A percentile compares a stretch with the other conserved stretches of the same genome.
phyloP scores from a whole-genome alignment of 2,888 invertebrate species.

The Agrotis puta region DNA sequence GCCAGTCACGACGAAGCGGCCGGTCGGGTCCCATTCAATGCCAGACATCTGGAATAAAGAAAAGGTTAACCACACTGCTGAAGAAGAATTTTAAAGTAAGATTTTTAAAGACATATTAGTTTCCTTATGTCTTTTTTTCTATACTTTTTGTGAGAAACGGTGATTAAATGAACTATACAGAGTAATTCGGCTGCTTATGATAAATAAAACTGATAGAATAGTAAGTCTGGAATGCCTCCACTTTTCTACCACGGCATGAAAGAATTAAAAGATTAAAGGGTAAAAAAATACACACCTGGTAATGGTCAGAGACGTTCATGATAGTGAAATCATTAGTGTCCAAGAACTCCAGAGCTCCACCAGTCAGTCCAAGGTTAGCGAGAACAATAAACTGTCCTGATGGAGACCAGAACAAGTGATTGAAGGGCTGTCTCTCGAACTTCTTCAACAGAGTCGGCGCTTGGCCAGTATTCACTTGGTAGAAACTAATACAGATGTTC shows the following conservation, averaged over 20 bases:
- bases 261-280: too few relatives aligned
- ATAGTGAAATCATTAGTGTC: constrained; percentile 98
- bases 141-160: too few relatives aligned
- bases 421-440: constrained; percentile 96
- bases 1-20: constrained; percentile 98
- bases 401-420: constrained; percentile 98
- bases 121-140: too few relatives aligned
- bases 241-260: too few relatives aligned
- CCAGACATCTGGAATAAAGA: constrained; percentile 93
- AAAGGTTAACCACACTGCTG: not conserved
- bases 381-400: constrained; percentile 98
- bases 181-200: too few relatives aligned
- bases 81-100: not conserved
- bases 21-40: constrained; percentile 99
- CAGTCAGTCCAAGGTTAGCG: constrained; percentile 96
- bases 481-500: constrained; percentile 97
- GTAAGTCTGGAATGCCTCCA: too few relatives aligned
- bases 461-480: constrained; percentile 96
- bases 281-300: constrained; percentile 91
- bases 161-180: too few relatives aligned
- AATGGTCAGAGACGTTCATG: constrained; percentile 98
- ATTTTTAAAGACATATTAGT: not conserved
- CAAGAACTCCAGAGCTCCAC: constrained; percentile 98
- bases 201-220: too few relatives aligned
- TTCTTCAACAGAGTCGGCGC: constrained; percentile 97